phyloP scores from a whole-genome alignment of 2,888 invertebrate genomes.

The Suillia variegata region DNA sequence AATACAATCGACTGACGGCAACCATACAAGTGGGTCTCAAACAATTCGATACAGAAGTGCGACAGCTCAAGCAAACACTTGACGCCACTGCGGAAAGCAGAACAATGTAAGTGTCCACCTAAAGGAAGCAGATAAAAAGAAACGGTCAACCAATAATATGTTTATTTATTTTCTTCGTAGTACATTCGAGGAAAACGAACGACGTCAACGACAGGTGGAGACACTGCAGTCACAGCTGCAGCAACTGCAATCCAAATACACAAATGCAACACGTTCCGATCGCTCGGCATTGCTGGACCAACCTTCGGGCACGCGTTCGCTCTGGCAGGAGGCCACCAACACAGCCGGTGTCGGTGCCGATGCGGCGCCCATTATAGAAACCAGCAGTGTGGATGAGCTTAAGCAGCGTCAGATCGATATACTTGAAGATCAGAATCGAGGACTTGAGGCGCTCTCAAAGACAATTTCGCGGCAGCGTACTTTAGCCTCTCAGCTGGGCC shows the following conservation, averaged over 20 bases:
- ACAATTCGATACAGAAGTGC: conserved; percentile 68
- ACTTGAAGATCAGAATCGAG: conserved; percentile 76
- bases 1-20: conserved; percentile 67
- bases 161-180: conserved; percentile 59
- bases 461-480: conserved; percentile 78
- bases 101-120: conserved; percentile 48
- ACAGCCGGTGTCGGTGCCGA: conserved; percentile 54
- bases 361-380: conserved; percentile 60
- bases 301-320: conserved; percentile 24
- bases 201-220: conserved; percentile 68
- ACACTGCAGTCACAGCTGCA: conserved; percentile 66
- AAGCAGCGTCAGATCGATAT: conserved; percentile 67
- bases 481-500: conserved; percentile 74
- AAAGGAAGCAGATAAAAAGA: too few species aligned
- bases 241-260: conserved; percentile 63
- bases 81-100: conserved; percentile 59
- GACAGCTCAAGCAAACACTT: conserved; percentile 66
- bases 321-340: too few species aligned
- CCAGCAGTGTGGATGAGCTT: conserved; percentile 61
- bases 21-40: conserved; percentile 67
- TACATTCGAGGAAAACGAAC: conserved; percentile 68
- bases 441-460: conserved; percentile 74
- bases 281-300: conserved; percentile 25
- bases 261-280: conserved; percentile 31
- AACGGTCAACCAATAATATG: too few species aligned